Conservation (phyloP, 2,797 vertebrate species). For the Gymnodraco acuticeps region DNA sequence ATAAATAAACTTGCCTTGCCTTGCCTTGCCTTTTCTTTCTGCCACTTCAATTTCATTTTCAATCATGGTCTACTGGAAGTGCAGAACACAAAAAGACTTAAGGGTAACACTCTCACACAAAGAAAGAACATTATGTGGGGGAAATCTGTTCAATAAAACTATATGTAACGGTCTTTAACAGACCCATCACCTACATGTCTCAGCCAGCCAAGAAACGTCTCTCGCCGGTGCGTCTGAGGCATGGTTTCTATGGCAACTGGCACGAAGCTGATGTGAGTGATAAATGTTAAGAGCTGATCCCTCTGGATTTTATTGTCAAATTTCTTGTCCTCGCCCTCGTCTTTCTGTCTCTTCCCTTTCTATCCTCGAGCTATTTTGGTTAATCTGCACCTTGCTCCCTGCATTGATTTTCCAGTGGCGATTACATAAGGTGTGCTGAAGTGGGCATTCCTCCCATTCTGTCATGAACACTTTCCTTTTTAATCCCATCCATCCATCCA, state of each 20-base stretch:
- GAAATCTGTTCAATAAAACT: not conserved
- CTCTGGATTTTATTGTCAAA: constrained; percentile 43
- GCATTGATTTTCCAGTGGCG: constrained; percentile 35
- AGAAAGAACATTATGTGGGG: not conserved
- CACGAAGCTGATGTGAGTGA: constrained; percentile 46
- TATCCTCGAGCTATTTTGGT: not conserved
- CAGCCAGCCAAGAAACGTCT: constrained; percentile 10
- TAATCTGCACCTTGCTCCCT: constrained; percentile 7
- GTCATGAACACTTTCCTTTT: constrained; percentile 60
- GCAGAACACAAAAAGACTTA: not conserved
- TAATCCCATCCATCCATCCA: too few species aligned
- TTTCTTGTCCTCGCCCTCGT: constrained; percentile 1
- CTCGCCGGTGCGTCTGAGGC: constrained; percentile 18
- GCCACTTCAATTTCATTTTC: constrained; percentile 18
- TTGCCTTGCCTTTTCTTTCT: not conserved
- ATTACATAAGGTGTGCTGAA: constrained; percentile 24
- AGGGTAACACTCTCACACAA: not conserved
- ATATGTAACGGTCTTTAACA: not conserved
- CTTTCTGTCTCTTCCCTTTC: constrained; percentile 1
- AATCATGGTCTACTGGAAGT: not conserved
- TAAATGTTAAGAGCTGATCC: constrained; percentile 55
- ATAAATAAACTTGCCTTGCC: too few species aligned
- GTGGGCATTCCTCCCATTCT: constrained; percentile 57
- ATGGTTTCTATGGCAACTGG: constrained; percentile 67
- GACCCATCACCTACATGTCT: constrained; percentile 26